Evolutionary conservation across 2,888 invertebrate species (phyloP).

Genomic region (Erebia epiphron): DNA sequence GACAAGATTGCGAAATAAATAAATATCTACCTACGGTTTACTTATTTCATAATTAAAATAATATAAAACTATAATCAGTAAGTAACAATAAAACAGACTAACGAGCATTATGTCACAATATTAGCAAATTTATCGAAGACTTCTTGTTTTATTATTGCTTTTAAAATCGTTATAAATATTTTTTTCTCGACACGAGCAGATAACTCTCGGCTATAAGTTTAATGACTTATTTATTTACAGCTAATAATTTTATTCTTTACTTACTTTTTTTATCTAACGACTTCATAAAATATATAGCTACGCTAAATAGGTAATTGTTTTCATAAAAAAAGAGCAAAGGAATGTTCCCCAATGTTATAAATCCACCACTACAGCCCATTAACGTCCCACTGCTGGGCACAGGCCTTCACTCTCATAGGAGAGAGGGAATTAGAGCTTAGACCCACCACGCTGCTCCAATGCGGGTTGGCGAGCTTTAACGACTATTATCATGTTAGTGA

Average conservation of each 20-base stretch:
- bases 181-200: slow-evolving; percentile 33
- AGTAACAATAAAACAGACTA: slow-evolving; percentile 25
- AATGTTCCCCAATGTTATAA: too few species aligned
- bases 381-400: too few species aligned
- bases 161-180: slow-evolving; percentile 39
- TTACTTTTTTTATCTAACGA: slow-evolving; percentile 16
- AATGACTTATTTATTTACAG: slow-evolving; percentile 37
- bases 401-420: too few species aligned
- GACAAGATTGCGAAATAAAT: background rate
- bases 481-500: too few species aligned
- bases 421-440: too few species aligned
- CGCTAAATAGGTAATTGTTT: background rate
- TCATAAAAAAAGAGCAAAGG: background rate
- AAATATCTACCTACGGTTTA: background rate
- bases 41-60: background rate
- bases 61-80: slow-evolving; percentile 15
- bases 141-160: slow-evolving; percentile 38
- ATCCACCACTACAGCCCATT: too few species aligned
- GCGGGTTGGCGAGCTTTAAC: too few species aligned
- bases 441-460: too few species aligned
- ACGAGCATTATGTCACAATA: slow-evolving; percentile 38
- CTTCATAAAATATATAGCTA: slow-evolving; percentile 14
- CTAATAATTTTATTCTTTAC: slow-evolving; percentile 27
- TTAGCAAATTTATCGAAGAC: slow-evolving; percentile 38
- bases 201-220: slow-evolving; percentile 36